A percentile compares a stretch with the other conserved stretches of the same genome.
Conservation (phyloP, 2,888 invertebrate genomes). For the Laspeyria flexula region DNA sequence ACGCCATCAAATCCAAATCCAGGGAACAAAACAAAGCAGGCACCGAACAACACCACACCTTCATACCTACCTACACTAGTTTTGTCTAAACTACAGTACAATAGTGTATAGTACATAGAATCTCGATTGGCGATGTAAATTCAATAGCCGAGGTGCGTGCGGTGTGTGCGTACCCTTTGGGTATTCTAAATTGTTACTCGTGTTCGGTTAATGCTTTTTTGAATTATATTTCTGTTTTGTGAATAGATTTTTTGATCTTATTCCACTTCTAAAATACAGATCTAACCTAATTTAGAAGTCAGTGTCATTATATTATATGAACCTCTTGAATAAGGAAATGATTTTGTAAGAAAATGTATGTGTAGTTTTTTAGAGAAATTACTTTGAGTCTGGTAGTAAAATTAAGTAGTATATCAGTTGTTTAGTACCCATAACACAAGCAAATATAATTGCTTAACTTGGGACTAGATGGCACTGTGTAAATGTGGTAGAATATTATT, state of each 20-base stretch:
- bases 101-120: constrained; percentile 11
- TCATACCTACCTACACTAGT: neutral
- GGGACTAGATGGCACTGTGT: too few species aligned
- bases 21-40: constrained; percentile 3
- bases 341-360: too few species aligned
- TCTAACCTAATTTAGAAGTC: too few species aligned
- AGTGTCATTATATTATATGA: too few species aligned
- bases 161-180: constrained; percentile 22
- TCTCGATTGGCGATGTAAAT: constrained; percentile 46
- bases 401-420: too few species aligned
- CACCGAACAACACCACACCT: neutral
- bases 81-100: neutral
- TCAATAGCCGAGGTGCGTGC: constrained; percentile 22
- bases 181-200: constrained; percentile 44
- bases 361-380: too few species aligned
- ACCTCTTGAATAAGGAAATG: too few species aligned
- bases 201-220: constrained; percentile 47
- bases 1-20: constrained; percentile 13
- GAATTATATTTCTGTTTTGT: constrained; percentile 25
- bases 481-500: too few species aligned
- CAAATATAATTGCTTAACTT: too few species aligned
- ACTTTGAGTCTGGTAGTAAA: too few species aligned
- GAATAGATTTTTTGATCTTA: constrained; percentile 9
- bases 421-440: too few species aligned
- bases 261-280: too few species aligned